Percentiles rank a stretch among this genome's conserved stretches.
phyloP scores from a whole-genome alignment of 2,888 invertebrate species.

The Zonitis immaculata region DNA sequence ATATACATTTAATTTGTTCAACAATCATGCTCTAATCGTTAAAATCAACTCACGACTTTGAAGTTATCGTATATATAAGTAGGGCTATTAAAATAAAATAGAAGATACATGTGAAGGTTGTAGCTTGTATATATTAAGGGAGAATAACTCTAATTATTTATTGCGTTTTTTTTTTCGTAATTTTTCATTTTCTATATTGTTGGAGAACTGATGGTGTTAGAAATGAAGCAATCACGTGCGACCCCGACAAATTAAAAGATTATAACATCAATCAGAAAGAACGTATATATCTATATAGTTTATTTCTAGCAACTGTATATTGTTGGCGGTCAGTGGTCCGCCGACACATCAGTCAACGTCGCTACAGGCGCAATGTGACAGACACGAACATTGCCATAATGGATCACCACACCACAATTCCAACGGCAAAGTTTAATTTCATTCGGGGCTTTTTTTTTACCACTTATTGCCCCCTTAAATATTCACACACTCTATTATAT shows the following conservation, averaged over 20 bases:
- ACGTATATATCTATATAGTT: conserved; percentile 11
- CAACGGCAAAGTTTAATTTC: conserved; percentile 34
- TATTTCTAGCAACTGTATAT: conserved; percentile 1
- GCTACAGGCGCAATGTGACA: conserved; percentile 33
- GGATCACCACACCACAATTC: conserved; percentile 36
- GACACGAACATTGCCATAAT: conserved; percentile 41
- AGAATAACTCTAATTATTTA: background rate
- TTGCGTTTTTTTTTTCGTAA: background rate
- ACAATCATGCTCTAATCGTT: background rate
- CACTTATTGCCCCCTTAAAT: conserved; percentile 15
- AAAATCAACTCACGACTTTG: background rate
- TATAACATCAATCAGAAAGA: conserved; percentile 28
- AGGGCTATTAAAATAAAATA: too few relatives aligned
- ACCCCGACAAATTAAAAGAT: conserved; percentile 27
- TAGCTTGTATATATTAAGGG: background rate
- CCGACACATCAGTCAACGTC: conserved; percentile 40
- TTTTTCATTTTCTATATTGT: background rate
- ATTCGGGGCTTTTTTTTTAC: conserved; percentile 22
- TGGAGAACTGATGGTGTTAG: conserved; percentile 4
- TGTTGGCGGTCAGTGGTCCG: conserved; percentile 28
- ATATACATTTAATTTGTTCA: too few relatives aligned
- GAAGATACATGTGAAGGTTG: too few relatives aligned
- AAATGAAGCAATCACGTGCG: conserved; percentile 25
- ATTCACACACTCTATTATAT: background rate
- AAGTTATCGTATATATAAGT: background rate